These are phyloP conservation scores for Coelogynopora nodosa DNA, from an alignment of 2,888 invertebrate species.

Conservation along the genomic window DNA sequence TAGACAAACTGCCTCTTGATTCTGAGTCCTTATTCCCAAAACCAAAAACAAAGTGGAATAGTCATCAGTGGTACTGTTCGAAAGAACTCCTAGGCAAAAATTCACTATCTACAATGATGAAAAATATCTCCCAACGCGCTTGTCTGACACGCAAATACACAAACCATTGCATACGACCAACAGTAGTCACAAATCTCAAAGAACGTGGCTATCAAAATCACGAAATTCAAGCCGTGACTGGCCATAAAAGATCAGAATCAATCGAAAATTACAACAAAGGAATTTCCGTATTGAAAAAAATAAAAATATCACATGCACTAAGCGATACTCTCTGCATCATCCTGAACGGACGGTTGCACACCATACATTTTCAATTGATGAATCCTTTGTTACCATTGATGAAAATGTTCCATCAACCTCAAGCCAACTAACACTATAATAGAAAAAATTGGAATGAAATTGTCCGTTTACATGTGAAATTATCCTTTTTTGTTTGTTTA, in stretches of 20 bases:
- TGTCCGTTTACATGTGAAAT: not conserved
- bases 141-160: constrained; percentile 23
- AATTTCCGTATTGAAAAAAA: not conserved
- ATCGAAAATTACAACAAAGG: not conserved
- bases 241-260: not conserved
- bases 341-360: not conserved
- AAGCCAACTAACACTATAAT: not conserved
- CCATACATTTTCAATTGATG: not conserved
- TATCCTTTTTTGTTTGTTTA: not conserved
- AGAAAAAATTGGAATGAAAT: not conserved
- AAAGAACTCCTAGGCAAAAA: constrained; percentile 11
- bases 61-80: constrained; percentile 1
- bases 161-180: constrained; percentile 12
- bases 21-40: constrained; percentile 34
- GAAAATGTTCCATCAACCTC: not conserved
- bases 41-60: constrained; percentile 26
- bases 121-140: not conserved
- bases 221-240: not conserved
- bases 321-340: not conserved
- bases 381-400: not conserved
- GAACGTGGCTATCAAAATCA: too few relatives aligned
- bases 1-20: constrained; percentile 24
- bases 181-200: too few relatives aligned
- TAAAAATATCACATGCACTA: not conserved
- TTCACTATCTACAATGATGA: constrained; percentile 18